Evolutionary conservation across 2,888 invertebrate species (phyloP).

Genomic region (Strigamia crassipes): DNA sequence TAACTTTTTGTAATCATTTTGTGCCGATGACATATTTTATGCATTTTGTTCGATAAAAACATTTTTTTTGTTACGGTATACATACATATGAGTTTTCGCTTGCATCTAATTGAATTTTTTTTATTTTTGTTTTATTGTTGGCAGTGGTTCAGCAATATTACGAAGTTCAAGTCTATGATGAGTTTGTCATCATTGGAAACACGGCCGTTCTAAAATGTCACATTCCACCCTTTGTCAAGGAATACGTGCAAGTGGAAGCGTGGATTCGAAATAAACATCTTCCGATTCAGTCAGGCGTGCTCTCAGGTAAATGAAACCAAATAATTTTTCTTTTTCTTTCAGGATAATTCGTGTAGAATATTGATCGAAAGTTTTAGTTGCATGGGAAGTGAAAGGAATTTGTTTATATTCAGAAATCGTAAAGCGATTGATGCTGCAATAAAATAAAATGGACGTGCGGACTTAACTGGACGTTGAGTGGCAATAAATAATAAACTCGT

Average conservation of each 20-base stretch:
- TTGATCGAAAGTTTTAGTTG: background rate
- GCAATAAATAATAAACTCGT: too few relatives aligned
- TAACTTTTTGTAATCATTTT: too few relatives aligned
- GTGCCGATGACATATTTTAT: too few relatives aligned
- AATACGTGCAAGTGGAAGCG: slow-evolving; percentile 44
- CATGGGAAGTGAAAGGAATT: background rate
- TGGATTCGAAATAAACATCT: slow-evolving; percentile 44
- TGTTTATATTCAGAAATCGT: background rate
- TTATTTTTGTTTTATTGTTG: slow-evolving; percentile 46
- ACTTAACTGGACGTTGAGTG: background rate
- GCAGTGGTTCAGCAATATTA: slow-evolving; percentile 57
- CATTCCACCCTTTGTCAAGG: slow-evolving; percentile 48
- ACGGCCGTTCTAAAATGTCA: slow-evolving; percentile 48
- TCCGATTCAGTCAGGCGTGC: slow-evolving; percentile 36
- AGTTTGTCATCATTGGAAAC: slow-evolving; percentile 57
- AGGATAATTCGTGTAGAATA: background rate
- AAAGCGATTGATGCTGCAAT: background rate
- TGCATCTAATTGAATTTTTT: background rate
- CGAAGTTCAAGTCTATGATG: slow-evolving; percentile 59
- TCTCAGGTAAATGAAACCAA: slow-evolving; percentile 28
- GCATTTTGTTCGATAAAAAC: background rate
- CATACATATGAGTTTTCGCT: background rate
- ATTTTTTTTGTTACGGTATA: background rate
- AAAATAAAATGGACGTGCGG: background rate
- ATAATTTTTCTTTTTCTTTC: background rate